Evolutionary conservation across 2,113 vertebrate species (phyloP), one percentile per base, ranked within the genome.

Genomic region (Nanorana parkeri): DNA sequence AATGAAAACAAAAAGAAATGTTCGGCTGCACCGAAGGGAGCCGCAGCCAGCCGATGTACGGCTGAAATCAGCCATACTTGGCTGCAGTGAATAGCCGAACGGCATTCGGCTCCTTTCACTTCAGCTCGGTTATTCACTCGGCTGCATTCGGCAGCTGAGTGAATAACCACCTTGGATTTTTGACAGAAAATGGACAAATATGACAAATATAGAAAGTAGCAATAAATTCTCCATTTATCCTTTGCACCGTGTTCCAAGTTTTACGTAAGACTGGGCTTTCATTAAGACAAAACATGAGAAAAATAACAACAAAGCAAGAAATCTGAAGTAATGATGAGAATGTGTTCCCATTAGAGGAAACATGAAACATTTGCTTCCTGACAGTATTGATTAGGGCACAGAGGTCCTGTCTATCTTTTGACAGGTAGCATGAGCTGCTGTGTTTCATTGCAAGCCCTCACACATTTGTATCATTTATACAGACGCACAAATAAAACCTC

Each of bases 161-260:
- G n/a, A n/a, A n/a, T n/a, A n/a, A n/a, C n/a, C n/a, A n/a, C n/a
- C n/a, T n/a, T n/a, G n/a, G n/a, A n/a, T 47, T 47, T 64, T 47
- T 77, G 24, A 24, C 16, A 51, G 23, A 19, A 77, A 66, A 19
- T 52, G 7, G 51, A n/a, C 11, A 28, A 17, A 21, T 3, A 41
- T 61, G n/a, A 10, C 41, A 47, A 47, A 47, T 47, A 72, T 6
- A n/a, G 41, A 81, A 79, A 79, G 26, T 63, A 73, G 81, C 17
- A 81, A 51, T 63, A 0, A 0, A 28, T 29, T 8, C 75, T 51
- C 23, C 72, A 65, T 83, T 81, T 88, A 83, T 74, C 58, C 54
- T 80, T 65, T 54, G 68, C 19, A 7, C 60, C 85, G 3, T 84
- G 85, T 85, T 82, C 64, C 83, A 78, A 84, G 85, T 85, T 82